Base-by-base conservation (phyloP, 2,113 vertebrate genomes). In the Grantiella picta region DNA sequence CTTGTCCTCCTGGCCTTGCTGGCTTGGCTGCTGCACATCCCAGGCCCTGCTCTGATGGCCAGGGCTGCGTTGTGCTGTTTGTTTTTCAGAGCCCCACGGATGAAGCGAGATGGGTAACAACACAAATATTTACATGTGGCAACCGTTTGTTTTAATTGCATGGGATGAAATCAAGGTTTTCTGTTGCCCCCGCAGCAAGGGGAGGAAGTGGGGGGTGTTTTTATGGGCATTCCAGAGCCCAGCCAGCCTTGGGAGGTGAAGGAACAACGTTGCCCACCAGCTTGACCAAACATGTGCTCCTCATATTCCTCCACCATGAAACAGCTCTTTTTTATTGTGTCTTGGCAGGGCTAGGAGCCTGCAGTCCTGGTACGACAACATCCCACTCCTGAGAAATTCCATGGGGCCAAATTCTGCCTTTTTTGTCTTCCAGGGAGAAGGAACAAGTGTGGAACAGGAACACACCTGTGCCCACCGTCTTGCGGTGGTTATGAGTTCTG, bases 61-160 rank as follows among this genome's bases (percentile, higher is more conserved):
- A 38, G 44, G 36, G 36, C 36, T 94, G 50, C 12, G 7, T 88
- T 80, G 27, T 78, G 57, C 40, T 82, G 33, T 64, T 79, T 85
- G 61, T 72, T 73, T 80, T 42, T 47, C 33, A 8, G 59, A 95
- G 33, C 19, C 68, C 64, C 33, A 19, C 2, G 1, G 82, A 81
- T 42, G 87, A 94, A 45, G 42, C 1, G 5, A 92, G 71, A 90
- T 86, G 84, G 78, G 57, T 80, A 95, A 95, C 66, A 85, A 60
- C 63, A 69, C 82, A 93, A 95, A 94, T 95, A 90, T 93, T 97
- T 92, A 93, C 85, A 90, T 49, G 53, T 83, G 82, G 79, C 94
- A 93, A 78, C 50, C 0, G 22, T 88, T 95, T 88, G 56, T 81
- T 95, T 96, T 93, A 92, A 81, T 95, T 80, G 82, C 50, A 85